Evolutionary conservation across 1,140 invertebrate species (phyloP).

Genomic region (Anoplolepis gracilipes): DNA sequence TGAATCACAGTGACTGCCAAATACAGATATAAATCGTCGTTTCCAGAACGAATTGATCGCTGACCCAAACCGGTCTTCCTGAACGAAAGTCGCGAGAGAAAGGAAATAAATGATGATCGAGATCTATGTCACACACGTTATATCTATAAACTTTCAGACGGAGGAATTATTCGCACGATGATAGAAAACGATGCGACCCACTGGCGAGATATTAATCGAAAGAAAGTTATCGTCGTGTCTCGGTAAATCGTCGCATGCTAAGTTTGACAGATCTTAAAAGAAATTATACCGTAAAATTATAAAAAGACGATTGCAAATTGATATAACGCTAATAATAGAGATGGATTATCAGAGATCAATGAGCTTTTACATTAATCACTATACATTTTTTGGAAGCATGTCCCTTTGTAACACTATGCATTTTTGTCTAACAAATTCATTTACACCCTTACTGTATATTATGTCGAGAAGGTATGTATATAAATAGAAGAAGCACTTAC

Average conservation of each 20-base stretch:
- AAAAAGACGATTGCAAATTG: background rate
- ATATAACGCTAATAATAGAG: background rate
- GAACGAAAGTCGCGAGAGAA: conserved; percentile 39
- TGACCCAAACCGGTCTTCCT: conserved; percentile 30
- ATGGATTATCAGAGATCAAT: background rate
- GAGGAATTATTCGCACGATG: background rate
- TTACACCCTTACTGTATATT: conserved; percentile 19
- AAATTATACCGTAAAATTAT: background rate
- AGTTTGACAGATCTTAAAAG: background rate
- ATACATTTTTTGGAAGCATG: background rate
- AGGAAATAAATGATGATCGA: conserved; percentile 43
- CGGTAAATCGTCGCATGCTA: background rate
- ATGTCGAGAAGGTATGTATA: background rate
- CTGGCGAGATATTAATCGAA: conserved; percentile 32
- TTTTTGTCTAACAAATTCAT: conserved; percentile 5
- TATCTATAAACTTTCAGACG: background rate
- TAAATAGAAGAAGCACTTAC: conserved; percentile 16
- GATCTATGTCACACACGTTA: background rate
- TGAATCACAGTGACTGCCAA: background rate
- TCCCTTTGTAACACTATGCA: conserved; percentile 19
- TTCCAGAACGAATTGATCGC: conserved; percentile 40
- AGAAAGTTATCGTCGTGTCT: conserved; percentile 29
- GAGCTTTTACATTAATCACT: background rate
- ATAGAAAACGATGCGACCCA: conserved; percentile 38
- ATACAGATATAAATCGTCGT: conserved; percentile 29